phyloP scores from a whole-genome alignment of 2,888 invertebrate species.

The Chironomus tentans region DNA sequence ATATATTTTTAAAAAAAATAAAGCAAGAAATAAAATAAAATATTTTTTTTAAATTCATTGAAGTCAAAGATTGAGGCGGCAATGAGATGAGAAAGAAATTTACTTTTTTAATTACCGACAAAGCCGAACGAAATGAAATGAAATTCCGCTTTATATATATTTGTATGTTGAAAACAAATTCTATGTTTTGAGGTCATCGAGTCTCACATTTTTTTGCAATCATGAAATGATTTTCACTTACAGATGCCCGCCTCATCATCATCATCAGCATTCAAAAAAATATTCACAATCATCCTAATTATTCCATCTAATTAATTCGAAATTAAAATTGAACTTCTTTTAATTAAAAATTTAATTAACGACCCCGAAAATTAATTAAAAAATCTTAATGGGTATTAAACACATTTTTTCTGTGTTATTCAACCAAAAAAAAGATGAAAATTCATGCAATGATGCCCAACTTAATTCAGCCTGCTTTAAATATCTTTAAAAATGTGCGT shows the following conservation, averaged over 20 bases:
- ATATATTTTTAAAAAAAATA: too few species aligned
- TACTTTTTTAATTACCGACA: too few species aligned
- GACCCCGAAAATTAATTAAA: conserved; percentile 20
- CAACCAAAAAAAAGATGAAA: too few species aligned
- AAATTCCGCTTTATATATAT: neutral
- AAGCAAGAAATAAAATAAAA: neutral
- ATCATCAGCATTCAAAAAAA: neutral
- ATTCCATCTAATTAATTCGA: conserved; percentile 20
- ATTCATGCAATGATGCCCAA: too few species aligned
- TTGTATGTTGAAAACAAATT: neutral
- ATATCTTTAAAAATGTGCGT: too few species aligned
- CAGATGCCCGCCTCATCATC: neutral
- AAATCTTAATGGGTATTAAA: neutral
- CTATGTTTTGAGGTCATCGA: neutral
- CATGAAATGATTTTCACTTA: neutral
- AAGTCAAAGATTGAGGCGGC: neutral
- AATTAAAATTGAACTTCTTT: conserved; percentile 6
- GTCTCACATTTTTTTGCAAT: neutral
- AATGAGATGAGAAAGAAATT: neutral
- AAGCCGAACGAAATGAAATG: neutral
- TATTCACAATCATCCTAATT: conserved; percentile 5
- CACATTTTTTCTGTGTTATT: too few species aligned
- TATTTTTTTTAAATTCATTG: neutral
- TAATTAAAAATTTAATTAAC: conserved; percentile 13
- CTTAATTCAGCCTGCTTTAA: too few species aligned